Base-by-base conservation (phyloP, 2,797 vertebrate genomes). In the Eulemur coronatus region DNA sequence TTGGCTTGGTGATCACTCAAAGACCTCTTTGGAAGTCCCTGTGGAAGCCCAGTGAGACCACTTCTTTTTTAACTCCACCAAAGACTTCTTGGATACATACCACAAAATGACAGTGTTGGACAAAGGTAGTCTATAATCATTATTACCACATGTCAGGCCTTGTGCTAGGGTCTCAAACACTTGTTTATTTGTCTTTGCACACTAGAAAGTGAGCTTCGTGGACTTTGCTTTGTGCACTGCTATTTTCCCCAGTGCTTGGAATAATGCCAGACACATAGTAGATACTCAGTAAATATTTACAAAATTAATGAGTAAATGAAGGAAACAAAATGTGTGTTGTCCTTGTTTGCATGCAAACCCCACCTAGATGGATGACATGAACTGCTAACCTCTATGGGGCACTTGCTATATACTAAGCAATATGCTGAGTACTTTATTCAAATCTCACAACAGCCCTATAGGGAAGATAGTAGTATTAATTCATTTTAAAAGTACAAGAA, bases 91-190 rank as follows among this genome's bases (percentile, higher is more conserved):
- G 35, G 57, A 8, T 28, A 6, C 10, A 1, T 18, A 9, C 9
- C 11, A 15, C 24, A n/a, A 41, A 67, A 12, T 30, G 55, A 33
- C 1, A 9, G 18, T 0, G 0, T 30, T 80, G 35, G 0, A 2
- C 38, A 22, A 7, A 5, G 2, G 15, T 4, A 0, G 8, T 20
- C n/a, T 12, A 0, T 22, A 3, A 2, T 26, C 28, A 18, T 15
- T 9, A 5, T 14, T 20, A 4, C 52, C 67, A 1, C 13, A 14
- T 3, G 50, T 57, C n/a, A 10, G 50, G 89, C 22, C 0, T 28
- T 7, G 9, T 46, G 24, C 22, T 33, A 0, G 0, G 30, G 33
- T 12, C 76, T 7, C 14, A 8, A 5, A 43, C 33, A 43, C 20
- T 0, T 33, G 26, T 43, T 26, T 20, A 0, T 35, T n/a, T 80